phyloP scores from a whole-genome alignment of 1,140 invertebrate genomes.

The Neelides sp. region DNA sequence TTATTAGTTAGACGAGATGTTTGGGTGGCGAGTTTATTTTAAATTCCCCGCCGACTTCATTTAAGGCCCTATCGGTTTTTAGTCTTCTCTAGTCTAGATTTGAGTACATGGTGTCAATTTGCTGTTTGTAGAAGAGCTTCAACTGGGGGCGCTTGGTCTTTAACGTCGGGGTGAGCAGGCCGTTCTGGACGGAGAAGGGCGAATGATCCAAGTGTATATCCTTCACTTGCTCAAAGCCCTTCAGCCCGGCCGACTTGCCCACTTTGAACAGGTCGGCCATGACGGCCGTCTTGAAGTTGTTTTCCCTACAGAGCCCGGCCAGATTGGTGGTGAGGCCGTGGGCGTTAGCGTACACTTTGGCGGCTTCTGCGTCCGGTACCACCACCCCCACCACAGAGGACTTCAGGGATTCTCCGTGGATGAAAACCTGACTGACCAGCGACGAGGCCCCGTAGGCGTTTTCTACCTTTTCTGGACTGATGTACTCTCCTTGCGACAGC shows the following conservation, averaged over 20 bases:
- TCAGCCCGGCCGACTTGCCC: constrained; percentile 43
- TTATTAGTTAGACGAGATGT: too few relatives aligned
- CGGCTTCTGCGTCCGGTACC: constrained; percentile 42
- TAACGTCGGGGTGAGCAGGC: constrained; percentile 40
- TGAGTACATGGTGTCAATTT: neutral
- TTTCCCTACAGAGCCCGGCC: too few relatives aligned
- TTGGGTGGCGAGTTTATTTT: too few relatives aligned
- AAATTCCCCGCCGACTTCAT: too few relatives aligned
- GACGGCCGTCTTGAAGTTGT: constrained; percentile 44
- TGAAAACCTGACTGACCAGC: constrained; percentile 45
- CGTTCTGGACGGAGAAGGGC: constrained; percentile 46
- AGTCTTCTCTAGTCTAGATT: too few relatives aligned
- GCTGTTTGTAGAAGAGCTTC: neutral
- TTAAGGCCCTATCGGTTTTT: too few relatives aligned
- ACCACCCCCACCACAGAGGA: constrained; percentile 44
- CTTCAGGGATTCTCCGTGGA: constrained; percentile 48
- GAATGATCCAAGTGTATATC: constrained; percentile 41
- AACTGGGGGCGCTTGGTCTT: neutral
- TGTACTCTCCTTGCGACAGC: constrained; percentile 49
- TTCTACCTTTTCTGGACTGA: constrained; percentile 52
- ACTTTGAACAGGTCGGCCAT: constrained; percentile 39
- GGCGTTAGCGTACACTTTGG: constrained; percentile 35
- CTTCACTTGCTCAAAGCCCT: constrained; percentile 46
- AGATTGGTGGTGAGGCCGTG: constrained; percentile 36
- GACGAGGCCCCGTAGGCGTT: constrained; percentile 43